Evolutionary conservation across 1,140 invertebrate genomes (phyloP).

Genomic region (Pseudomyrmex sp.): DNA sequence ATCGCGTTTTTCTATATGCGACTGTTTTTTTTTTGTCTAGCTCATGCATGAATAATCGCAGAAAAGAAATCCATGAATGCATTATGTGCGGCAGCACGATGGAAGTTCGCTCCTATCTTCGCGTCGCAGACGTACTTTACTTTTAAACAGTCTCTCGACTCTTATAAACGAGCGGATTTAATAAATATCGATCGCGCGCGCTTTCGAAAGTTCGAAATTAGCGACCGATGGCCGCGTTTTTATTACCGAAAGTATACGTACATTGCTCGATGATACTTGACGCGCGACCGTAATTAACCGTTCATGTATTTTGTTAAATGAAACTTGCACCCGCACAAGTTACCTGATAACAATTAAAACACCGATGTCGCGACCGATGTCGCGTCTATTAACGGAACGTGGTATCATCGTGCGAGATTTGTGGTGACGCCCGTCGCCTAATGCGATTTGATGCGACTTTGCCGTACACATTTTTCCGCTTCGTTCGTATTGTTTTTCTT

Average conservation of each 20-base stretch:
- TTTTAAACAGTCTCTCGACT: neutral
- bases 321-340: neutral
- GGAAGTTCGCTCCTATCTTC: constrained; percentile 4
- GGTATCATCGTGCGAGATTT: constrained; percentile 7
- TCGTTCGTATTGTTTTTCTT: neutral
- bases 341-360: constrained; percentile 22
- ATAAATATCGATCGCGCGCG: constrained; percentile 18
- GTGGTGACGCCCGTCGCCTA: neutral
- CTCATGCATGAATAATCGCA: constrained; percentile 23
- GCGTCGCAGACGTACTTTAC: neutral
- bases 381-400: constrained; percentile 29
- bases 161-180: constrained; percentile 6
- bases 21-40: neutral
- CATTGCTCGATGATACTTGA: neutral
- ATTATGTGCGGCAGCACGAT: neutral
- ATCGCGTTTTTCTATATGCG: neutral
- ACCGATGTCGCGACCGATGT: constrained; percentile 26
- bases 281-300: neutral
- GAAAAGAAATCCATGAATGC: constrained; percentile 6
- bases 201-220: constrained; percentile 28
- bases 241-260: no score
- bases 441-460: constrained; percentile 2
- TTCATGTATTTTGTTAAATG: neutral
- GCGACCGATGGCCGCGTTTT: neutral
- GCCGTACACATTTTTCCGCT: constrained; percentile 5